Conservation (phyloP, 2,797 vertebrate genomes). For the Bovichtus variegatus region DNA sequence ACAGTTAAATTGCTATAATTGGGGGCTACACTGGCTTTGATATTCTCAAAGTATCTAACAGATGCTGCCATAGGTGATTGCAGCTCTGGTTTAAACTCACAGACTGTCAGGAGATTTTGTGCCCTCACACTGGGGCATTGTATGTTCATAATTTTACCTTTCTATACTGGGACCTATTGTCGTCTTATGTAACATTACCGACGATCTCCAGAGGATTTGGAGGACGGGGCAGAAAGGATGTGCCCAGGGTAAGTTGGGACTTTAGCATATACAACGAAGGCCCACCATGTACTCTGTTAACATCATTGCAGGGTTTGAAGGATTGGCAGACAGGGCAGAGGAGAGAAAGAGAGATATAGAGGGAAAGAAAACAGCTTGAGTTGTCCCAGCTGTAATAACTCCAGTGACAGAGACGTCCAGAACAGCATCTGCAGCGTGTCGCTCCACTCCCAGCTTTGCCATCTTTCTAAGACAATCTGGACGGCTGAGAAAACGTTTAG, state of each 20-base stretch:
- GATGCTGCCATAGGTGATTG: constrained; percentile 30
- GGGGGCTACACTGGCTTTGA: constrained; percentile 22
- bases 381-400: constrained; percentile 74
- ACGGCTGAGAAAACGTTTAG: constrained; percentile 71
- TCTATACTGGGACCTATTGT: constrained; percentile 11
- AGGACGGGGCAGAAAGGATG: constrained; percentile 20
- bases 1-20: constrained; percentile 20
- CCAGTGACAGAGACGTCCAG: constrained; percentile 36
- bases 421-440: constrained; percentile 50
- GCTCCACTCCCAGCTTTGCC: constrained; percentile 45
- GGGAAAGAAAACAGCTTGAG: constrained; percentile 52
- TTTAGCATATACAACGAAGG: constrained; percentile 51
- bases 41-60: constrained; percentile 20
- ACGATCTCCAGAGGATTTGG: constrained; percentile 31
- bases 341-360: constrained; percentile 26
- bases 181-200: constrained; percentile 43
- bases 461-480: constrained; percentile 57
- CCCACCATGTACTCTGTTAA: constrained; percentile 34
- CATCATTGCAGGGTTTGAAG: constrained; percentile 41
- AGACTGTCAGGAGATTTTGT: constrained; percentile 1
- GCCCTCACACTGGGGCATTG: constrained; percentile 8
- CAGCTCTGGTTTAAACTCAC: constrained; percentile 29
- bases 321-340: constrained; percentile 55
- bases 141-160: constrained; percentile 42
- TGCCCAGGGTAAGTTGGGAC: constrained; percentile 27